Conservation (phyloP, 2,113 vertebrate species). For the Sciurus niger region DNA sequence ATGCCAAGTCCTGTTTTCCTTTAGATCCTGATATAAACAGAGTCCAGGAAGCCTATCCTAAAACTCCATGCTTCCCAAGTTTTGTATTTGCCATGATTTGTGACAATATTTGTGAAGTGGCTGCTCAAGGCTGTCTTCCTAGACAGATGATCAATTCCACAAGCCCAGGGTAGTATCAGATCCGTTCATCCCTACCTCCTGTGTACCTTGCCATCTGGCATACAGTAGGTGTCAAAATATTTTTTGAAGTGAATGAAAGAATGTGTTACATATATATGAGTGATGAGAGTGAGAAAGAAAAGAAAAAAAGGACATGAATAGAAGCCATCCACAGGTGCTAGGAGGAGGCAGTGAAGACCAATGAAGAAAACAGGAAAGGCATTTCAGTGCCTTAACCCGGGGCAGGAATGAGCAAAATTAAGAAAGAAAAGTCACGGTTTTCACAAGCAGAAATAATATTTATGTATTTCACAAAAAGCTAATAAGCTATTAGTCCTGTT, state of each 20-base stretch:
- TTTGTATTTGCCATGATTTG: not conserved
- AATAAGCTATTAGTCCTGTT: not conserved
- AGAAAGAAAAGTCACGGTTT: not conserved
- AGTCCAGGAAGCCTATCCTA: not conserved
- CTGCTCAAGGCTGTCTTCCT: not conserved
- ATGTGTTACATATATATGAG: not conserved
- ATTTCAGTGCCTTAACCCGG: not conserved
- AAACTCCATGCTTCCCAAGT: not conserved
- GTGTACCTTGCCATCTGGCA: not conserved
- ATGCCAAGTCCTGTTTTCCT: not conserved
- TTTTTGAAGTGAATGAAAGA: not conserved
- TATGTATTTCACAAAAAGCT: not conserved
- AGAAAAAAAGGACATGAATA: not conserved
- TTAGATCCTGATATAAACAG: not conserved
- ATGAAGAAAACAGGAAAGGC: not conserved
- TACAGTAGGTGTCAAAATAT: not conserved
- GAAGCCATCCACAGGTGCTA: not conserved
- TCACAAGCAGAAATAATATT: not conserved
- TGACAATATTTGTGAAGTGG: not conserved
- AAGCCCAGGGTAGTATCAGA: not conserved
- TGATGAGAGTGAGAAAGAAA: not conserved
- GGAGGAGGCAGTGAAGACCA: not conserved
- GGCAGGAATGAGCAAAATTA: not conserved
- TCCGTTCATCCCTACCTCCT: not conserved
- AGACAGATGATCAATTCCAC: not conserved